Evolutionary conservation across 2,888 invertebrate genomes (phyloP), one percentile per base, ranked within the genome.

Genomic region (Diplazon laetatorius): DNA sequence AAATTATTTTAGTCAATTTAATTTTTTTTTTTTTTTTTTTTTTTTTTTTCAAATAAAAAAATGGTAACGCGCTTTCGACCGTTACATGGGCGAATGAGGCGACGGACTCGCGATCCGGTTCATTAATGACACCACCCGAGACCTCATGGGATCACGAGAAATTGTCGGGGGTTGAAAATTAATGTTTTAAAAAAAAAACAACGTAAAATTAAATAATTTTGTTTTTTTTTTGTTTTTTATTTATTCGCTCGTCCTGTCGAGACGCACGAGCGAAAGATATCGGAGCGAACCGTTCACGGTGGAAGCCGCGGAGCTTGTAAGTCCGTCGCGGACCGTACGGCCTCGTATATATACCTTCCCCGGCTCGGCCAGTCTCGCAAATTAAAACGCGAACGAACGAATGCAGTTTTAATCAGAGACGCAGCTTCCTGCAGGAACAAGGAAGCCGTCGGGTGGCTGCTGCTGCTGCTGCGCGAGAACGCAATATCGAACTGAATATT

Each of bases 291-390:
- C 82, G 82, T 80, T 82, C 86, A 59, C 84, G 82, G 50, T 82
- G 83, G 68, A 68, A 80, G 86, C 80, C 85, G 78, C 83, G 85
- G 84, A 87, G 86, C 85, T 85, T 88, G 85, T 88, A 87, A 87
- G 84, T 77, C 79, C 55, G 79, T 59, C 68, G 78, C 72, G 78
- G 72, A 77, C 75, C 74, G 68, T 52, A 72, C 55, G 16, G 42
- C 72, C 72, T 69, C 70, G 80, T 81, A 83, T 84, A 83, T 84
- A 84, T 84, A 82, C 79, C 76, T 73, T 77, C 76, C 22, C 79
- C 69, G 55, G 37, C n/a, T n/a, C 44, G n/a, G 30, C 50, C 12
- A 30, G 39, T 52, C 60, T 62, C 71, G 63, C 69, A 42, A 81
- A 78, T 65, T 76, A 74, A 76, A 73, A 76, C 72, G 60, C 63